Evolutionary conservation across 2,888 invertebrate species (phyloP), one percentile per base, ranked within the genome.

Genomic region (Mythimna albipuncta): DNA sequence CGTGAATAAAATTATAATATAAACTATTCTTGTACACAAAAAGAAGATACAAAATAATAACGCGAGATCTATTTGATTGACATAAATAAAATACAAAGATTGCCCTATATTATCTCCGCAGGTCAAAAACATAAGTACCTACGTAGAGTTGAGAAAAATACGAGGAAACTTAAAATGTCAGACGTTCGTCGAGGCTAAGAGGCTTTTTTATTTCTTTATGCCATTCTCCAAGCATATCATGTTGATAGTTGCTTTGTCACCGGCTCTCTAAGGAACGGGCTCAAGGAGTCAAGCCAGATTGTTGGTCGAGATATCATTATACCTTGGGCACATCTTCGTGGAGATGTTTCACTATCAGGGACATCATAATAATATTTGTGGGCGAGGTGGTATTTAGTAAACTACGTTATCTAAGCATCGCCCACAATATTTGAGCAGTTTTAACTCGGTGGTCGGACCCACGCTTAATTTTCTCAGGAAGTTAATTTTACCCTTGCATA

Each of bases 231-330:
- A 72, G 70, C 73, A 81, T 38, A 69, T 76, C 74, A 71, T 72
- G 64, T 74, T 72, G 66, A 79, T 81, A 74, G 73, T 81, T 72
- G 72, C 67, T 50, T 82, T 81, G 13, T 47, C 72, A 74, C 78
- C 82, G 84, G 84, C 82, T 85, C 63, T 62, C 64, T 35, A 65
- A 72, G 67, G 50, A 77, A 69, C 59, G 66, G 63, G 44, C 66
- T 69, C 69, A 44, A 52, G n/a, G 50, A 52, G n/a, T 52, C 50
- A 7, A 47, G 65, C 13, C 35, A 67, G 79, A 85, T 85, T 50
- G 35, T 26, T n/a, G 58, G 64, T 61, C 59, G 26, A 75, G 80
- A 84, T 85, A 76, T 75, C 73, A 75, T 83, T 79, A 71, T 78
- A 70, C 72, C 64, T 78, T 78, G 32, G 35, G 62, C 55, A 61